These are phyloP conservation scores for Zoroaster sp. DNA, from an alignment of 53 echinoderm and acorn worm species.

Conservation along the genomic window DNA sequence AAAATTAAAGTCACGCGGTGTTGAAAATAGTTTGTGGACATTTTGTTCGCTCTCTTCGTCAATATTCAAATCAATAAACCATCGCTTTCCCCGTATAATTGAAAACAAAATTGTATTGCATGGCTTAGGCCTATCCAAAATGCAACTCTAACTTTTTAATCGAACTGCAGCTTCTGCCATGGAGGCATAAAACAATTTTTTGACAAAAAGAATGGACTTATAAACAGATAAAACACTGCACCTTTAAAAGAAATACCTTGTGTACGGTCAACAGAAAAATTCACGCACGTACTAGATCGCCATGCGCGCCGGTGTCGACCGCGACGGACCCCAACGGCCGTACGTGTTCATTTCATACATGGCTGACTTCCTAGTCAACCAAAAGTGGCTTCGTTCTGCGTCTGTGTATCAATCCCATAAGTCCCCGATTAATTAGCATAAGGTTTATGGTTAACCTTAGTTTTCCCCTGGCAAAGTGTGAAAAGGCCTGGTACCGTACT, in stretches of 20 bases:
- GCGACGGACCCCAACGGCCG: conserved; percentile 7
- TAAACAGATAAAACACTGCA: not conserved
- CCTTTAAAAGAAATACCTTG: not conserved
- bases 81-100: no score
- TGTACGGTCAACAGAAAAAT: not conserved
- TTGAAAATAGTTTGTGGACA: no score
- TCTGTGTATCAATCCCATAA: conserved; percentile 14
- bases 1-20: no score
- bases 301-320: not conserved
- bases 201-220: no score
- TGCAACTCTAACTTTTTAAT: no score
- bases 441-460: not conserved
- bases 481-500: conserved; percentile 34
- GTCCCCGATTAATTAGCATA: conserved; percentile 46
- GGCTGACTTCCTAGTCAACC: not conserved
- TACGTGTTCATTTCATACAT: conserved; percentile 57
- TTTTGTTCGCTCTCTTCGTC: no score
- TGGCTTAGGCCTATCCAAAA: no score
- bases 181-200: no score
- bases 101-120: no score
- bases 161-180: not conserved
- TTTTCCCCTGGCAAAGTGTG: not conserved
- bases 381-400: not conserved
- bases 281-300: conserved; percentile 27
- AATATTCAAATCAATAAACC: no score